phyloP scores from a whole-genome alignment of 2,888 invertebrate species.

The Dolomedes plantarius region DNA sequence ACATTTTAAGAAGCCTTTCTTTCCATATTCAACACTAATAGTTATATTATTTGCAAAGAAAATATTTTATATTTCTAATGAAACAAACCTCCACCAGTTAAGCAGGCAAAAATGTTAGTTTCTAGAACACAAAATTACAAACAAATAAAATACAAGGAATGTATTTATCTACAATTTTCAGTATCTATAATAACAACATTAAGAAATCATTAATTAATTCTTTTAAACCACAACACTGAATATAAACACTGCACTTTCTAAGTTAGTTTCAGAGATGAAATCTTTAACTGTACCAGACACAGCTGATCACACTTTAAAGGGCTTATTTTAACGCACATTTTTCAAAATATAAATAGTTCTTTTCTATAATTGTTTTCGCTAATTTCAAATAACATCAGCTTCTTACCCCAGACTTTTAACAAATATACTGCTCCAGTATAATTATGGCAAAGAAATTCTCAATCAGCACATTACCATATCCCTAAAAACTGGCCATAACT shows the following conservation, averaged over 20 bases:
- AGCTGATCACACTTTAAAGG: neutral
- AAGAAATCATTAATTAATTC: neutral
- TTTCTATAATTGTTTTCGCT: no score
- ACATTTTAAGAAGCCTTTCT: no score
- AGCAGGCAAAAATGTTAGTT: conserved; percentile 12
- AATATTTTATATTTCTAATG: no score
- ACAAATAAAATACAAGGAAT: conserved; percentile 56
- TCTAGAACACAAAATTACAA: conserved; percentile 5
- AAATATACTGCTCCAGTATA: no score
- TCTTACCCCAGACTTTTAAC: no score
- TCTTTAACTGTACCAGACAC: neutral
- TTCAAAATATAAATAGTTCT: no score
- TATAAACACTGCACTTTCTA: conserved; percentile 14
- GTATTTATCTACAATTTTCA: conserved; percentile 60
- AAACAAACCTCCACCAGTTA: conserved; percentile 5
- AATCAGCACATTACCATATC: no score
- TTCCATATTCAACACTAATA: no score
- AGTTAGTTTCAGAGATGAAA: neutral
- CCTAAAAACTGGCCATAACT: no score
- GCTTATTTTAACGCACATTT: neutral
- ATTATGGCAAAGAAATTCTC: no score
- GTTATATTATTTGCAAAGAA: no score
- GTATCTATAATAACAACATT: neutral
- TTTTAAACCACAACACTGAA: neutral
- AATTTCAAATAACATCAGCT: no score